Conservation (phyloP, 1,140 invertebrate species). For the Rhizoglyphus robini region DNA sequence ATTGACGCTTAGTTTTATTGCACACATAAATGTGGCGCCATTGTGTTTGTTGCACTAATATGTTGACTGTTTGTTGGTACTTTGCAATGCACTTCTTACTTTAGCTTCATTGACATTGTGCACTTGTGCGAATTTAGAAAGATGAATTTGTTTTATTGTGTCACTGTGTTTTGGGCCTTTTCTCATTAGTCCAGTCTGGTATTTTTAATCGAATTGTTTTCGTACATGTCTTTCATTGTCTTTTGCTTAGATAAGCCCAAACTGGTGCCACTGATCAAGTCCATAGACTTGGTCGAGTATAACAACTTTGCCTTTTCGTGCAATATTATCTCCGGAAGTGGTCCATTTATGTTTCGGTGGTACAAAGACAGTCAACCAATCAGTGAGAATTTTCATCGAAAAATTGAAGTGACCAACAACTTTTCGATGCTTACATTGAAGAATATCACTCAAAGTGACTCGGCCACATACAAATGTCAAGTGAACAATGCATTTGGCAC, state of each 20-base stretch:
- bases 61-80: too few relatives aligned
- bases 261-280: background rate
- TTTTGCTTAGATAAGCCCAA: background rate
- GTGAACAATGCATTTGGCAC: too few relatives aligned
- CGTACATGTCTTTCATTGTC: too few relatives aligned
- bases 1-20: background rate
- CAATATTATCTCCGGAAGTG: background rate
- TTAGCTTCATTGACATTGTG: too few relatives aligned
- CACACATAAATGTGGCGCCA: too few relatives aligned
- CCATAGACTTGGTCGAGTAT: background rate
- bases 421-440: too few relatives aligned
- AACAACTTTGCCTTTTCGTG: background rate
- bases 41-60: too few relatives aligned
- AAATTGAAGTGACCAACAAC: background rate
- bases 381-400: background rate
- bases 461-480: too few relatives aligned
- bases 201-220: background rate
- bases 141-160: too few relatives aligned
- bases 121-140: too few relatives aligned
- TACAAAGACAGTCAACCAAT: background rate
- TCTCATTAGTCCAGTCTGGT: background rate
- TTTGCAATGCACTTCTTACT: background rate
- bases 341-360: background rate
- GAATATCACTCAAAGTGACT: too few relatives aligned
- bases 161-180: background rate